These are phyloP conservation scores for Lasioglossum marginatum DNA, from an alignment of 2,888 invertebrate species.

Conservation along the genomic window DNA sequence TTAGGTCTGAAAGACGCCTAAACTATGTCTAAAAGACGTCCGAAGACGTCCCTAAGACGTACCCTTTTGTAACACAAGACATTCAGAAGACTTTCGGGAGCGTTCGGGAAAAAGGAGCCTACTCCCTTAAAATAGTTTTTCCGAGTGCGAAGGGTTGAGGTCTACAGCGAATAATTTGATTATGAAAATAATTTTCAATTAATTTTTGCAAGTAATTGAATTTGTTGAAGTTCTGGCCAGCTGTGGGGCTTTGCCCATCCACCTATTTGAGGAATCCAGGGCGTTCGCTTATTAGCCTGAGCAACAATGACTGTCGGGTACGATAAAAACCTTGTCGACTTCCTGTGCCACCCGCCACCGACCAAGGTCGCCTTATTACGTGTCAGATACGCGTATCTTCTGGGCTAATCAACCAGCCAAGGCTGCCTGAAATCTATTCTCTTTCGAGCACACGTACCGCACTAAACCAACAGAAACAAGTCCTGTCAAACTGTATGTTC, in stretches of 20 bases:
- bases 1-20: no score
- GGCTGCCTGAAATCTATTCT: slow-evolving; percentile 52
- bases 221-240: neutral
- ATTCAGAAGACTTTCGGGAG: no score
- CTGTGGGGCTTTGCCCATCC: slow-evolving; percentile 17
- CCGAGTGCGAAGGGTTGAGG: no score
- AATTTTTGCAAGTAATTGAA: neutral
- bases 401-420: slow-evolving; percentile 76
- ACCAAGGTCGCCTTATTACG: slow-evolving; percentile 81
- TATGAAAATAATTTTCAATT: neutral
- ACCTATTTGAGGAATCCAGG: slow-evolving; percentile 11
- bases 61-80: no score
- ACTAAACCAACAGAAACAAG: neutral
- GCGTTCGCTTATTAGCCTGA: slow-evolving; percentile 56
- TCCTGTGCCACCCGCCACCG: slow-evolving; percentile 82
- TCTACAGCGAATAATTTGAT: no score
- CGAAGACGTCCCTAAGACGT: no score
- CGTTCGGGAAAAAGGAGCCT: no score
- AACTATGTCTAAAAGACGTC: no score
- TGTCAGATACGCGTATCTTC: slow-evolving; percentile 73
- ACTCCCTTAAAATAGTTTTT: no score
- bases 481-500: neutral
- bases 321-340: slow-evolving; percentile 84
- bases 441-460: neutral
- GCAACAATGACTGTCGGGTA: slow-evolving; percentile 64